phyloP scores from a whole-genome alignment of 2,113 vertebrate genomes.

The Numida meleagris region DNA sequence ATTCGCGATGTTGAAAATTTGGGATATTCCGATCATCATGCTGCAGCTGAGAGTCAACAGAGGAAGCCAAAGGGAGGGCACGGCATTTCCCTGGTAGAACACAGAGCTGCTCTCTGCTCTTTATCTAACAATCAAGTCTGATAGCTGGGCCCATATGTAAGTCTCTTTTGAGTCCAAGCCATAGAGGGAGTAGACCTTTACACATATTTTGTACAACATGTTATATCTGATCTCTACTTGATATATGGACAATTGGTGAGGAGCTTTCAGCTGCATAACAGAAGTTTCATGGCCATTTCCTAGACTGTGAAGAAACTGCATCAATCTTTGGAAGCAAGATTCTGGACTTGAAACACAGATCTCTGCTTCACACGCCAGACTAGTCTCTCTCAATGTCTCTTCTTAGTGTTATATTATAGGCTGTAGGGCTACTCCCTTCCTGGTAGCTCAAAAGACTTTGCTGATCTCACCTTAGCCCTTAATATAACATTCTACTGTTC shows the following conservation, averaged over 20 bases:
- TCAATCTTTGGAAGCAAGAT: neutral
- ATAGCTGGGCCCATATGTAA: neutral
- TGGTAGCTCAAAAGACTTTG: neutral
- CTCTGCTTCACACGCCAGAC: neutral
- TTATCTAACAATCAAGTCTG: neutral
- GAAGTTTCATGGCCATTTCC: neutral
- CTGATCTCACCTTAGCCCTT: neutral
- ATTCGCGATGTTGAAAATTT: fast-evolving
- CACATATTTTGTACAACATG: neutral
- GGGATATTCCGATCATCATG: neutral
- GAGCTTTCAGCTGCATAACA: neutral
- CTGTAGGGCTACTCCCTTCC: neutral
- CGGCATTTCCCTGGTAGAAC: neutral
- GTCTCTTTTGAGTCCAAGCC: neutral
- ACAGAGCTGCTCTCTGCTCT: neutral
- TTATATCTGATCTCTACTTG: neutral
- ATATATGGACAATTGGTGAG: neutral
- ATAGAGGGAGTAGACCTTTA: neutral
- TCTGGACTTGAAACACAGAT: neutral
- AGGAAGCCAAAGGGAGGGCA: neutral
- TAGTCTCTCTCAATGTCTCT: neutral
- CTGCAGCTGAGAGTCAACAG: neutral
- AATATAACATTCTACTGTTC: neutral
- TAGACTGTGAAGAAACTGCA: neutral
- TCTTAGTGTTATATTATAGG: neutral